A percentile compares a stretch with the other conserved stretches of the same genome.
Conservation (phyloP, 2,113 vertebrate species). For the Collichthys lucidus region DNA sequence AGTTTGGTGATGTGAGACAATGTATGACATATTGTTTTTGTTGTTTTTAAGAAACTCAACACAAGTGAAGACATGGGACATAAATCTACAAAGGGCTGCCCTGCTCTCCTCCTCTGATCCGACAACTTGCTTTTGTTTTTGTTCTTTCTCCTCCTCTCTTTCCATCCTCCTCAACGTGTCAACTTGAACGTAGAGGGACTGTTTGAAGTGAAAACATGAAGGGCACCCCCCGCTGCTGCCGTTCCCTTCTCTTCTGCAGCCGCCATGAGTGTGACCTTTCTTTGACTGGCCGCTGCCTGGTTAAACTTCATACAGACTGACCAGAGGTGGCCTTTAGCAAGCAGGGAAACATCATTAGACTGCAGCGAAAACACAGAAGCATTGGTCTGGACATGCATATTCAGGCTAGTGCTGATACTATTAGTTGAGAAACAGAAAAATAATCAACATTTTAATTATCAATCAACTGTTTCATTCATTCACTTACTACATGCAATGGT, state of each 20-base stretch:
- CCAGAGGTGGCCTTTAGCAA: slow-evolving; percentile 60
- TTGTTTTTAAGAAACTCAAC: neutral
- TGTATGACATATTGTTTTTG: neutral
- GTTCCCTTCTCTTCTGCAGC: slow-evolving; percentile 51
- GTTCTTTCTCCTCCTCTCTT: slow-evolving; percentile 47
- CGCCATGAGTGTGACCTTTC: slow-evolving; percentile 79
- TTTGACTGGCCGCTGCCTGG: slow-evolving; percentile 70
- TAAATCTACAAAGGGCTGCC: neutral
- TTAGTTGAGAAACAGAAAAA: neutral
- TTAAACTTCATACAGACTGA: slow-evolving; percentile 66
- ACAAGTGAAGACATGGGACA: neutral
- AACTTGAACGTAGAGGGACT: slow-evolving; percentile 43
- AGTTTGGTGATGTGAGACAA: neutral
- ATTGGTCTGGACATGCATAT: neutral
- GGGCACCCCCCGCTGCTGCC: slow-evolving; percentile 52
- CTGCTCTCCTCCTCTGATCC: slow-evolving; percentile 13
- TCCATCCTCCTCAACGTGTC: slow-evolving; percentile 47
- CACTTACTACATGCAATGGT: too few species aligned
- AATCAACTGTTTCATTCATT: too few species aligned
- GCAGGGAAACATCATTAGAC: slow-evolving; percentile 1
- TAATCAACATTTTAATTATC: neutral
- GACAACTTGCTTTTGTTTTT: slow-evolving; percentile 39
- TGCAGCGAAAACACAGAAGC: slow-evolving; percentile 10
- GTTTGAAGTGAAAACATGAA: slow-evolving; percentile 82
- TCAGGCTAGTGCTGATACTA: neutral